Evolutionary conservation across 2,113 vertebrate genomes (phyloP), one percentile per base, ranked within the genome.

Genomic region (Vidua macroura): DNA sequence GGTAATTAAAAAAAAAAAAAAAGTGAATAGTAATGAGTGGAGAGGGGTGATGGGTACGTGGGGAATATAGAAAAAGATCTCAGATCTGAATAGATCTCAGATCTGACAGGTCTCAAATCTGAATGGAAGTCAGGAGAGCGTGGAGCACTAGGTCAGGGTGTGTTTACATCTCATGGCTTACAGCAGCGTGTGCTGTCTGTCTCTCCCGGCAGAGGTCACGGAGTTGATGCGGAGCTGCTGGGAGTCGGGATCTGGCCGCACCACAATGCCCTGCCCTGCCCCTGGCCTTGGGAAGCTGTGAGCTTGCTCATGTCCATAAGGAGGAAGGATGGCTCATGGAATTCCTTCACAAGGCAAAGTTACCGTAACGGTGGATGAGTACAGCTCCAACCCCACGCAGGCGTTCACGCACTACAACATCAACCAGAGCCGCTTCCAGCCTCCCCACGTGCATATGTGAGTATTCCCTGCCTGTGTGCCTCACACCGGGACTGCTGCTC

Each of bases 361-460:
- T 98, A 98, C 98, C 98, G 97, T 99, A 88, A 97, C 98, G 46
- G 99, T 99, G 99, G 99, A 99, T 97, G 99, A 99, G 95, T 99
- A 99, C 98, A 99, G 99, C 98, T 99, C 99, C 90, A 99, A 99
- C 97, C 99, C 99, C 39, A 99, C 99, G 43, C 99, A 99, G 98
- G 99, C 99, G 33, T 99, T 99, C 82, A 99, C 99, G 0, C 99
- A 99, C 96, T 99, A 99, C 98, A 99, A 99, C 98, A 99, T 99
- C 93, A 99, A 99, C 95, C 99, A 99, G 99, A 99, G 99, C 98
- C 97, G 99, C 95, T 99, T 99, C 98, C 99, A 99, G 97, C 99
- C 99, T 48, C 99, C 99, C 7, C 99, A 99, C 8, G 99, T 99
- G 94, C 99, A 99, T 80, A 99, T 99, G 99, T 99, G 97, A 99